Base-by-base conservation (phyloP, 2,888 invertebrate genomes). In the Cosmopolites sordidus region DNA sequence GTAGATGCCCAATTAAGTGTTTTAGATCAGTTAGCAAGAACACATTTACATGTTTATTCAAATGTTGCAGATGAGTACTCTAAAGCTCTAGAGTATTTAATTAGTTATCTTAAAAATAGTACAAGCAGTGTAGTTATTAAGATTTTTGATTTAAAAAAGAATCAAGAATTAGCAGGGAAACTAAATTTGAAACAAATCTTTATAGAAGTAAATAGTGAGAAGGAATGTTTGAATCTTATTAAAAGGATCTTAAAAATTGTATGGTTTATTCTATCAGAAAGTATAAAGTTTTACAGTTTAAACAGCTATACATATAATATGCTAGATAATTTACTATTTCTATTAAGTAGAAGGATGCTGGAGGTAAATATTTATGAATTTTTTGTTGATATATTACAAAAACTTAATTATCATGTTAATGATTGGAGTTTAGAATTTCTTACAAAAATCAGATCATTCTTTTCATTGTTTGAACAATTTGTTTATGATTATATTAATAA, bases 1-100 rank as follows among this genome's bases (percentile, higher is more conserved):
- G 77, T 79, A 60, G 76, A 80, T 62, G 78, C 78, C 14, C 83
- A 83, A 61, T 63, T 80, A 44, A 78, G 77, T 69, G 78, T 83
- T 59, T 60, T 83, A 46, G 74, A 76, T 39, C 76, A 79, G 58
- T 65, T 83, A 6, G 76, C 75, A 59, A 72, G 75, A 51, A 77
- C 79, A 64, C 75, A 75, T 56, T 76, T 79, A 49, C 67, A 77
- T 58, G 76, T 80, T 64, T 79, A 78, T 67, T 66, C 75, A 41
- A 69, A 74, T 57, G 62, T 83, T 15, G 74, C 76, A 46, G 63
- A 64, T 1, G 78, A 82, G 62, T 83, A 83, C 65, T 65, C 72
- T 48, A 64, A 66, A 30, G 70, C 78, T 43, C 62, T 81, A 30
- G 59, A 68, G 39, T 69, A 74, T 61, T 65, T 81, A 45, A 72